Evolutionary conservation across 2,113 vertebrate genomes (phyloP).

Genomic region (Girardinichthys multiradiatus): DNA sequence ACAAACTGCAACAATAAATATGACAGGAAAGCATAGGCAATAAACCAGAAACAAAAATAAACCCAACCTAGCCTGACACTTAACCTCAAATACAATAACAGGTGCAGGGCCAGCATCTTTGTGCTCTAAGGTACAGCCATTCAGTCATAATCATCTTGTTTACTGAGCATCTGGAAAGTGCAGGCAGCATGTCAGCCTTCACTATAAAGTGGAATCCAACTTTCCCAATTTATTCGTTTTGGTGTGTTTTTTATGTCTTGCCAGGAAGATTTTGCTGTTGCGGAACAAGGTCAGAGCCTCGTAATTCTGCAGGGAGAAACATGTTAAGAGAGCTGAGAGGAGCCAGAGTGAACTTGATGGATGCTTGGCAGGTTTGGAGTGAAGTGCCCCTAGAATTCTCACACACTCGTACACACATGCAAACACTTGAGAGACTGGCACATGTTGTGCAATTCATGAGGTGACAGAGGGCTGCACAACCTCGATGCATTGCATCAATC

Average conservation of each 20-base stretch:
- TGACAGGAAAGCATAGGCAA: neutral
- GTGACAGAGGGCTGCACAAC: slow-evolving; percentile 34
- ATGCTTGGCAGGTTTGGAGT: slow-evolving; percentile 60
- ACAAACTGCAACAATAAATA: neutral
- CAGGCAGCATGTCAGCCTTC: slow-evolving; percentile 17
- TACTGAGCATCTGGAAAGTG: slow-evolving; percentile 22
- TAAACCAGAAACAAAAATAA: neutral
- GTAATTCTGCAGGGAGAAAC: slow-evolving; percentile 38
- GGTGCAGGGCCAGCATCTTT: neutral
- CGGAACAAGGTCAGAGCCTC: slow-evolving; percentile 47
- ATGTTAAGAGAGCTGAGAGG: slow-evolving; percentile 48
- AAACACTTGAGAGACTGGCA: slow-evolving; percentile 29
- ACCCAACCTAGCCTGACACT: neutral
- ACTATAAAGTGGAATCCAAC: slow-evolving; percentile 14
- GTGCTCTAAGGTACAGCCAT: neutral
- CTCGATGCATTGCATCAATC: slow-evolving; percentile 51
- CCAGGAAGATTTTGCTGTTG: slow-evolving; percentile 33
- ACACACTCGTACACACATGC: slow-evolving; percentile 10
- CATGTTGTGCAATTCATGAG: slow-evolving; percentile 47
- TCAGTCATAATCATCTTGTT: slow-evolving; percentile 24
- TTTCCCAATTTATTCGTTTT: slow-evolving; percentile 17
- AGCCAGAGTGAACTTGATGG: slow-evolving; percentile 56
- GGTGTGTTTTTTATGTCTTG: slow-evolving; percentile 10
- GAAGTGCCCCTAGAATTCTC: slow-evolving; percentile 50
- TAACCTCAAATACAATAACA: neutral